Conservation (phyloP, 2,888 invertebrate genomes). For the Augiades crinisus region DNA sequence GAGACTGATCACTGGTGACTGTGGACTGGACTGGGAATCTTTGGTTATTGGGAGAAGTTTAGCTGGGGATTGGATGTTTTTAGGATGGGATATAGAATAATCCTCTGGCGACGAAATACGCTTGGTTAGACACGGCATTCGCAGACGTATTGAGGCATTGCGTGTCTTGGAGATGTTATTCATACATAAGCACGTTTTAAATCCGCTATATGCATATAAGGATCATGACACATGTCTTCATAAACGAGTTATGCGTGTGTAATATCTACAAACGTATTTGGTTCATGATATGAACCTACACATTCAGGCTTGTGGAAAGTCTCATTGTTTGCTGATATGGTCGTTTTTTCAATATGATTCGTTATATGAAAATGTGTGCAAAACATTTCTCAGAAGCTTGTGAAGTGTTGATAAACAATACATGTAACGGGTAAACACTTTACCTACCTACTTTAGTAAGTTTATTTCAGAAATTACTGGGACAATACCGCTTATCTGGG, state of each 20-base stretch:
- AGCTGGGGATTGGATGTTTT: no score
- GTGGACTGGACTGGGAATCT: no score
- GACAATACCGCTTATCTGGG: no score
- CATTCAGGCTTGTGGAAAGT: not conserved
- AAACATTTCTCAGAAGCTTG: constrained; percentile 4
- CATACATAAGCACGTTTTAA: not conserved
- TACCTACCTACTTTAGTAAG: not conserved
- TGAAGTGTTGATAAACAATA: not conserved
- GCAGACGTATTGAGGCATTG: no score
- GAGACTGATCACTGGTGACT: no score
- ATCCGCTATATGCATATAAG: not conserved
- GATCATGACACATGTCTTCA: not conserved
- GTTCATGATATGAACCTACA: not conserved
- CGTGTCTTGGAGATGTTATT: no score
- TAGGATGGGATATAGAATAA: no score
- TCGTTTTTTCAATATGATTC: not conserved
- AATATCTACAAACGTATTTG: not conserved
- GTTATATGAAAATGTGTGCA: not conserved
- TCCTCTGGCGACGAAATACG: no score
- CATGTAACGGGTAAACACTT: not conserved
- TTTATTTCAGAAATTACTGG: no score
- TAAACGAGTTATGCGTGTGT: not conserved
- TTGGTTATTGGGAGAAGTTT: no score
- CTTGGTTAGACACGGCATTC: no score
- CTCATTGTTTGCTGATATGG: not conserved